Conservation (phyloP, 2,797 vertebrate species). For the Liparis tanakae region DNA sequence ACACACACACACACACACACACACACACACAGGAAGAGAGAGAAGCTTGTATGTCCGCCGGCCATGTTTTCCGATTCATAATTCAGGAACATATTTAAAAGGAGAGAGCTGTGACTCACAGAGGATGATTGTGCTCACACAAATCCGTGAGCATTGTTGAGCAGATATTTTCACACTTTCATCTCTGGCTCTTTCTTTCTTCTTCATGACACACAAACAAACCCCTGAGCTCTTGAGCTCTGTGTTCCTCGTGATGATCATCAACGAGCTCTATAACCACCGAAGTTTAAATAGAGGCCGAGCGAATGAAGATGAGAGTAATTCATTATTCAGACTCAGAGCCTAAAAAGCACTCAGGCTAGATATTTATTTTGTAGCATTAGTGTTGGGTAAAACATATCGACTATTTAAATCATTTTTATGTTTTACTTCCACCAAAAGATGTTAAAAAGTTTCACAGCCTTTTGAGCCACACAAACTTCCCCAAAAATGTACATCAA, state of each 20-base stretch:
- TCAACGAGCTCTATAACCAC: not conserved
- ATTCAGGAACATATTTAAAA: slow-evolving; percentile 16
- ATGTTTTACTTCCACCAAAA: not conserved
- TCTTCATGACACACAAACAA: slow-evolving; percentile 8
- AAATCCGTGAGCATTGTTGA: slow-evolving; percentile 14
- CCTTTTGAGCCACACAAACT: not conserved
- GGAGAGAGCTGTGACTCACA: slow-evolving; percentile 23
- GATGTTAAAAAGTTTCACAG: not conserved
- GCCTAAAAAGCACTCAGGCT: not conserved
- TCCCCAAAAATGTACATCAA: not conserved
- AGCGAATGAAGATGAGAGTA: not conserved
- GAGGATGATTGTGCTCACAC: slow-evolving; percentile 21
- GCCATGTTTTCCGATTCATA: slow-evolving; percentile 29
- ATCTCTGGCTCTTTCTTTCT: slow-evolving; percentile 5
- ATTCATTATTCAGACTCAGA: not conserved
- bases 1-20: slow-evolving; percentile 19
- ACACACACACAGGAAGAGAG: slow-evolving; percentile 5
- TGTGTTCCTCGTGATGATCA: slow-evolving; percentile 12
- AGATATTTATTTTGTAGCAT: not conserved
- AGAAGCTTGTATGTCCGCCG: not conserved
- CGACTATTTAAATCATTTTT: not conserved
- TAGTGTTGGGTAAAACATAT: not conserved
- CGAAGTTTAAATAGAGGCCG: not conserved
- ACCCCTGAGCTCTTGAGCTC: not conserved
- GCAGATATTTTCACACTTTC: slow-evolving; percentile 13